phyloP scores from a whole-genome alignment of 2,888 invertebrate species.

The Steinernema hermaphroditum region DNA sequence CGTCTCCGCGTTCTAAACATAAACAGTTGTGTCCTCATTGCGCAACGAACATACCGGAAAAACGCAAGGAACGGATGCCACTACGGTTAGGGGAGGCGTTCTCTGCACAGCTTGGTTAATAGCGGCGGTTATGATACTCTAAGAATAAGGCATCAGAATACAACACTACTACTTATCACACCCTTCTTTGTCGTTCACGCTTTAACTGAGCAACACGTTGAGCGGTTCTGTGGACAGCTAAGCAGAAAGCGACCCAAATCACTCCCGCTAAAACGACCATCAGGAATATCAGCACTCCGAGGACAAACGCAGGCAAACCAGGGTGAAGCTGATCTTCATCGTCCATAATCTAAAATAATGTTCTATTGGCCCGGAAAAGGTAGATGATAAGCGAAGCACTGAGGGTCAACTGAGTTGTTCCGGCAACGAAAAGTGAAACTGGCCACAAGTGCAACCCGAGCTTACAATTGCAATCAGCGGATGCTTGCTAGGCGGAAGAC shows the following conservation, averaged over 20 bases:
- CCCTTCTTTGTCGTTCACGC: conserved; percentile 53
- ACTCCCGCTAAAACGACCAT: conserved; percentile 54
- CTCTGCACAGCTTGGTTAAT: conserved; percentile 5
- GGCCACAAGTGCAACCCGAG: conserved; percentile 4
- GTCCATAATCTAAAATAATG: neutral
- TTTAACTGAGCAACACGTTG: conserved; percentile 51
- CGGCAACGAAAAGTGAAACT: too few species aligned
- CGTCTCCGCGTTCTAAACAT: neutral
- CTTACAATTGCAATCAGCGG: conserved; percentile 21
- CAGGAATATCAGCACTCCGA: conserved; percentile 42
- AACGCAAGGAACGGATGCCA: conserved; percentile 10
- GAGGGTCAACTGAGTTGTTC: too few species aligned
- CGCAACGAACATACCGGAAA: neutral
- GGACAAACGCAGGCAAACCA: conserved; percentile 35
- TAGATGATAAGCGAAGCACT: neutral
- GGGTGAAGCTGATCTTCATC: conserved; percentile 24
- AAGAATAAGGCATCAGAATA: neutral
- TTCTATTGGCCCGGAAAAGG: too few species aligned
- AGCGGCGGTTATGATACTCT: conserved; percentile 12
- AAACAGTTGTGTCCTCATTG: neutral
- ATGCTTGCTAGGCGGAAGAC: conserved; percentile 25
- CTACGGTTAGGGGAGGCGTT: neutral
- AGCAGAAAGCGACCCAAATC: conserved; percentile 57
- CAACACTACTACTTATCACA: conserved; percentile 10
- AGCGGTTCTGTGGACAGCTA: conserved; percentile 52